Base-by-base conservation (phyloP, 2,888 invertebrate genomes). In the Leptothorax acervorum region DNA sequence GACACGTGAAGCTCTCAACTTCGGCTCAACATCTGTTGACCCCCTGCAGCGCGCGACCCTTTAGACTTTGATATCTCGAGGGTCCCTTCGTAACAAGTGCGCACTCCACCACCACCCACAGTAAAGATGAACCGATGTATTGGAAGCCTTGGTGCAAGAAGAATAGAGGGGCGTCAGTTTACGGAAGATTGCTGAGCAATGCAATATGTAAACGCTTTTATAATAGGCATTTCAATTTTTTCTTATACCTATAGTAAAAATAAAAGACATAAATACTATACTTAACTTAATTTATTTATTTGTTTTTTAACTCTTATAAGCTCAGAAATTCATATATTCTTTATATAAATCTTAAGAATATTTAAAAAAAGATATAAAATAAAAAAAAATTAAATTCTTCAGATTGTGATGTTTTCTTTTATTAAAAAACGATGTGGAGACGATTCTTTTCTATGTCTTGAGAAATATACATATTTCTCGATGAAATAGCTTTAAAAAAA, bases 51-150 rank as follows among this genome's bases (percentile, higher is more conserved):
- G 66, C n/a, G 45, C 57, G 74, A 82, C 74, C 65, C 76, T 86
- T 82, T 83, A 78, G 71, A 71, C 71, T 71, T 73, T 23, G 55
- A 60, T 79, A 60, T 60, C 71, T 79, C 79, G 57, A 76, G 65
- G n/a, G 48, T 82, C 53, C 63, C 53, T 81, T 57, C 51, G 39
- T 86, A 86, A 88, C 88, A 87, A 88, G 87, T 87, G 87, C 57
- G 11, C 70, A 71, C 71, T 79, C 35, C 74, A 82, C 75, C 86
- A 83, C 85, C 85, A 85, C 82, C 87, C 84, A 86, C 68, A 12
- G 78, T 53, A 79, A 75, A 78, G 78, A 83, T 85, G 83, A 87
- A 87, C 82, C 48, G 82, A 76, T 86, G 78, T 88, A 88, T 87
- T 66, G 75, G 75, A 74, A 62, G 66, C 12, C 28, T 84, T 23